Evolutionary conservation across 2,888 invertebrate species (phyloP), one percentile per base, ranked within the genome.

Genomic region (Callosobruchus maculatus): DNA sequence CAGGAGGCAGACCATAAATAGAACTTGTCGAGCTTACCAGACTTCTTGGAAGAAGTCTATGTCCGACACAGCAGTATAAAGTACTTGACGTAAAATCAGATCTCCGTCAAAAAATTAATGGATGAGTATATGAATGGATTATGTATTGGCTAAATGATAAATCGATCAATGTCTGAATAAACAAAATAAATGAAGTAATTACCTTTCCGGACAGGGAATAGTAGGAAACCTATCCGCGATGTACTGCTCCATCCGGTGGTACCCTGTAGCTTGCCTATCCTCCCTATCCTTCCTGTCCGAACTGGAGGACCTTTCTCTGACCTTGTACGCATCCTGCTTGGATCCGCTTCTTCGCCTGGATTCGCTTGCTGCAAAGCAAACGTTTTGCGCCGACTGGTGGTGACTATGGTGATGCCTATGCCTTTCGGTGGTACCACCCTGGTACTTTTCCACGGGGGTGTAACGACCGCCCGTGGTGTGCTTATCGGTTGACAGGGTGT

Each of bases 401-500:
- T 79, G 77, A 70, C 76, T 77, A 72, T 21, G 67, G 75, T 49
- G 67, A 21, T 69, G 74, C 74, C 73, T 73, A 74, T 76, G 74
- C 72, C 72, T 75, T 70, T 78, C 79, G 72, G 75, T 74, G 68
- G 73, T 70, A 68, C 68, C 87, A 85, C 79, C 87, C 87, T 74
- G 71, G 74, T 80, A 78, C 70, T 78, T 77, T 31, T 78, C 80
- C 66, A 76, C 71, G 85, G 86, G 85, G 22, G 85, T 86, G 31
- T 85, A 86, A 22, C 81, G 73, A 67, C 80, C 81, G 20, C 86
- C 88, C 22, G 88, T 87, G 86, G 87, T 31, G 84, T 89, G 72
- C 86, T 89, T 68, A 82, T 87, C 83, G 86, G 85, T 13, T 82
- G 89, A 73, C 82, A 89, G 70, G 80, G 88, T 74, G 78, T 86